These are phyloP conservation scores for Macrotrachela quadricornifera DNA, from an alignment of 1,140 invertebrate genomes.

Conservation along the genomic window DNA sequence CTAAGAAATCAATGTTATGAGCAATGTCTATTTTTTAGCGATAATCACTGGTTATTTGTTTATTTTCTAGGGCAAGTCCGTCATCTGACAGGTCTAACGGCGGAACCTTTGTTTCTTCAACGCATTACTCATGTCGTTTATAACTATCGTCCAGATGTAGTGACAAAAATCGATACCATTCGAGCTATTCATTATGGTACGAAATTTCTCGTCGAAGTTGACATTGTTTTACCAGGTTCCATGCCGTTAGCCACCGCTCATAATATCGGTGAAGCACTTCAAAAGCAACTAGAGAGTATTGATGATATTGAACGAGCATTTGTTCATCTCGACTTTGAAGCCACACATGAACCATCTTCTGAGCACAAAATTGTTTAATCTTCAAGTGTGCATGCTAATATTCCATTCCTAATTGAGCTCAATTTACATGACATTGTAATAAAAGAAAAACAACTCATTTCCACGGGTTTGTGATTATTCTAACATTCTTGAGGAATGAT, in stretches of 20 bases:
- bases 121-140: conserved; percentile 24
- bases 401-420: too few species aligned
- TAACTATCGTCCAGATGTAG: conserved; percentile 25
- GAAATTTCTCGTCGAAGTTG: conserved; percentile 26
- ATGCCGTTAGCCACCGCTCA: conserved; percentile 28
- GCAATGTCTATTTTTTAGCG: too few species aligned
- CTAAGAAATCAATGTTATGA: too few species aligned
- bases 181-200: conserved; percentile 33
- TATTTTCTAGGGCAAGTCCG: conserved; percentile 26
- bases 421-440: too few species aligned
- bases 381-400: too few species aligned
- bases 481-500: too few species aligned
- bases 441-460: too few species aligned
- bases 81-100: conserved; percentile 23
- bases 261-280: conserved; percentile 30
- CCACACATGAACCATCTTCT: conserved; percentile 18
- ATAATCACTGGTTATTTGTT: too few species aligned
- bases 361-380: conserved; percentile 17
- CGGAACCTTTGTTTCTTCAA: conserved; percentile 21
- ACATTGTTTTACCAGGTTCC: conserved; percentile 25
- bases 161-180: conserved; percentile 31
- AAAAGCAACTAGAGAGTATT: conserved; percentile 28
- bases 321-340: conserved; percentile 33
- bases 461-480: too few species aligned
- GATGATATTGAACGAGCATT: conserved; percentile 32